These are phyloP conservation scores for Toxostoma redivivum DNA, from an alignment of 2,113 vertebrate species.

Conservation along the genomic window DNA sequence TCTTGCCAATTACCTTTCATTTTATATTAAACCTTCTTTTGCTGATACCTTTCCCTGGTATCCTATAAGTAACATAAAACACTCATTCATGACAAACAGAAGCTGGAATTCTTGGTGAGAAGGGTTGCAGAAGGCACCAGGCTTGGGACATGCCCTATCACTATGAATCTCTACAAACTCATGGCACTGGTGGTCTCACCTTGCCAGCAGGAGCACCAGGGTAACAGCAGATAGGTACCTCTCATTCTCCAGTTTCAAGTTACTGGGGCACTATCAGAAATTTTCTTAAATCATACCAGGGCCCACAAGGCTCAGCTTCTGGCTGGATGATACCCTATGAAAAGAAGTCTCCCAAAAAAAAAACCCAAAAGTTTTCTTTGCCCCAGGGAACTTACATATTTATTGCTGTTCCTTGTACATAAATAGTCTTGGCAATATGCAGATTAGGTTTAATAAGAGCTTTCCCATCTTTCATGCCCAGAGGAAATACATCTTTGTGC, in stretches of 20 bases:
- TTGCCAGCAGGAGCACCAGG: not conserved
- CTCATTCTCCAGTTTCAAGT: not conserved
- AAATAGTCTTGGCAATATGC: not conserved
- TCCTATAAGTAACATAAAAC: not conserved
- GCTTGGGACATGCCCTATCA: not conserved
- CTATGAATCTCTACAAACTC: not conserved
- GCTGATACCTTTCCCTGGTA: not conserved
- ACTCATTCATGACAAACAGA: accelerated
- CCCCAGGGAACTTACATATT: not conserved
- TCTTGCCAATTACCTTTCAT: not conserved
- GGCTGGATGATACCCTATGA: not conserved
- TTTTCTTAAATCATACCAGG: not conserved
- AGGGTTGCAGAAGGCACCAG: accelerated
- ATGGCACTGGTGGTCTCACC: not conserved
- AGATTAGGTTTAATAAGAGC: not conserved
- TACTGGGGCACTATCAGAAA: not conserved
- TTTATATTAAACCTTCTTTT: not conserved
- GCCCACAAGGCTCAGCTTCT: not conserved
- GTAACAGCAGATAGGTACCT: not conserved
- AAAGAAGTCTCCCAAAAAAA: not conserved
- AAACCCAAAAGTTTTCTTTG: not conserved
- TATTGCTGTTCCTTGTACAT: not conserved
- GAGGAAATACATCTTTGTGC: accelerated
- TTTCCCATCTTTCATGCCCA: not conserved
- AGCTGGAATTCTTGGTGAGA: not conserved